These are phyloP conservation scores for Mylabris phalerata DNA, from an alignment of 1,140 invertebrate species.

Conservation along the genomic window DNA sequence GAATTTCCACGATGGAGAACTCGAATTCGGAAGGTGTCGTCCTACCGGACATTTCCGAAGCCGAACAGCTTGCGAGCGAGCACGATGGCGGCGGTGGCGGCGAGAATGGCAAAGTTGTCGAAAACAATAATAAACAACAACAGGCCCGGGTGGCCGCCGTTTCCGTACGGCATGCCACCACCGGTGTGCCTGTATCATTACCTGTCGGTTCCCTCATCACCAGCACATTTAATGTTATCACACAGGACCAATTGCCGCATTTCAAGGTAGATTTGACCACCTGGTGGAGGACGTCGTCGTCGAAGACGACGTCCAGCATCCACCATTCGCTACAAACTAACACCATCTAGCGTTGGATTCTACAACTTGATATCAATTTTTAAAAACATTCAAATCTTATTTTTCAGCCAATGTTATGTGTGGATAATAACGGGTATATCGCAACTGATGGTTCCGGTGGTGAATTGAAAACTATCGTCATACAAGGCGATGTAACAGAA, in stretches of 20 bases:
- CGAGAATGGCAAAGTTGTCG: constrained; percentile 40
- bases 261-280: constrained; percentile 47
- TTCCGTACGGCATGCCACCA: constrained; percentile 43
- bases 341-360: no score
- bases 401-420: constrained; percentile 62
- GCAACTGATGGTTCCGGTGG: constrained; percentile 61
- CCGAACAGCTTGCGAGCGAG: constrained; percentile 53
- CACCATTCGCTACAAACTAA: no score
- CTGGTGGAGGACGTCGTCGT: no score
- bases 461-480: constrained; percentile 72
- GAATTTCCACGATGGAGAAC: constrained; percentile 42
- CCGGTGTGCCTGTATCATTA: constrained; percentile 63
- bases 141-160: constrained; percentile 39
- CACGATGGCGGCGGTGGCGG: constrained; percentile 48
- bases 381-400: no score
- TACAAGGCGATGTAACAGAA: constrained; percentile 47
- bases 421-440: constrained; percentile 72
- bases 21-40: constrained; percentile 58
- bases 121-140: constrained; percentile 35
- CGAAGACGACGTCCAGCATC: no score
- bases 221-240: constrained; percentile 77
- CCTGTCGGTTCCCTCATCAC: constrained; percentile 74
- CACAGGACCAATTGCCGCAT: constrained; percentile 71
- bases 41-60: constrained; percentile 61
- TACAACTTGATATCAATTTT: no score